These are phyloP conservation scores for Galbula dea DNA, from an alignment of 2,113 vertebrate genomes.

Conservation along the genomic window DNA sequence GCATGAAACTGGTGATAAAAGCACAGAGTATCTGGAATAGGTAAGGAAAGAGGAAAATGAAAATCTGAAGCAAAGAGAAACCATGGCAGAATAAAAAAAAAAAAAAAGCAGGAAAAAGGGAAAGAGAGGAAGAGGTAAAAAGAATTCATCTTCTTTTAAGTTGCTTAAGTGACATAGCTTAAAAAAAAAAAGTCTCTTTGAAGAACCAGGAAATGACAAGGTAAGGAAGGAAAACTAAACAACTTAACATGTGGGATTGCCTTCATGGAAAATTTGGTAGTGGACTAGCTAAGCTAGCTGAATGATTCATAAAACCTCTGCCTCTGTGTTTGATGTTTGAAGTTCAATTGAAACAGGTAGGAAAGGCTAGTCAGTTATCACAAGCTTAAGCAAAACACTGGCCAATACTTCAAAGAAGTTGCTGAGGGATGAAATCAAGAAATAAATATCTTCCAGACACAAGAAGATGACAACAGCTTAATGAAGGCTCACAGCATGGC, in stretches of 20 bases:
- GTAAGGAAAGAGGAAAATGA: not conserved
- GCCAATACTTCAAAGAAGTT: conserved; percentile 13
- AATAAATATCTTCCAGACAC: not conserved
- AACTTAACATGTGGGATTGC: not conserved
- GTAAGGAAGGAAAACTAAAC: not conserved
- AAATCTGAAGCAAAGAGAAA: not conserved
- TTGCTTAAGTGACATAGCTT: not conserved
- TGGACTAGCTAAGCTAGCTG: not conserved
- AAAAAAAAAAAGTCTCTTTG: not conserved
- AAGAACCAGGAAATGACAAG: not conserved
- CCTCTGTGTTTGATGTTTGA: not conserved
- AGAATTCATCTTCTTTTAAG: not conserved
- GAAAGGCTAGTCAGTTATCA: not conserved
- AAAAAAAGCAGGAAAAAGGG: not conserved
- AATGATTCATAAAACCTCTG: not conserved
- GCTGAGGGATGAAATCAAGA: not conserved
- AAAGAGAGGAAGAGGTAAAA: not conserved
- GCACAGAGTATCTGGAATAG: not conserved
- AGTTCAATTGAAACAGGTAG: not conserved
- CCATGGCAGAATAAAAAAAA: not conserved
- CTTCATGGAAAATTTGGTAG: not conserved
- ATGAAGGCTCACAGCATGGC: not conserved
- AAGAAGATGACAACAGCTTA: not conserved
- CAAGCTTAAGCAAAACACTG: not conserved
- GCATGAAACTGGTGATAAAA: not conserved